These are phyloP conservation scores for Mirza zaza DNA, from an alignment of 2,113 vertebrate genomes.

Conservation along the genomic window DNA sequence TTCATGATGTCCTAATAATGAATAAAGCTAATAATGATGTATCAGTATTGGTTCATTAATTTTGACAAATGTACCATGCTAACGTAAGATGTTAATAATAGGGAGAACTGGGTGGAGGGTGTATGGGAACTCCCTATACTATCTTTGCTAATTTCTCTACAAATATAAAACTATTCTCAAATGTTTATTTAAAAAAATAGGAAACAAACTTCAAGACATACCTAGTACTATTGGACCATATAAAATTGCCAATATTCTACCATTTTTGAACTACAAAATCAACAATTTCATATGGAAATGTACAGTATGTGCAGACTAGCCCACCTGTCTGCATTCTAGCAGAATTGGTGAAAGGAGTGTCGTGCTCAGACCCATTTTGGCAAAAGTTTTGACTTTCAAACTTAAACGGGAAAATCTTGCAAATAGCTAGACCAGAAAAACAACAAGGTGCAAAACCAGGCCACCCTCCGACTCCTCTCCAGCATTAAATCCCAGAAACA, in stretches of 20 bases:
- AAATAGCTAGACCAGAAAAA: background rate
- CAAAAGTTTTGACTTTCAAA: slow-evolving; percentile 12
- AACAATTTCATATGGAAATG: background rate
- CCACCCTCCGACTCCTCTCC: background rate
- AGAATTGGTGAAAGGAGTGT: background rate
- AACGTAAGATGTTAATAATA: background rate
- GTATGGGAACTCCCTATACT: background rate
- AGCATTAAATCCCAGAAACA: background rate
- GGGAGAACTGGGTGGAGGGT: background rate
- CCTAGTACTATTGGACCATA: background rate
- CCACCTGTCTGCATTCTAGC: background rate
- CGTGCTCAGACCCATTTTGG: background rate
- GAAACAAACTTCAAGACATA: background rate
- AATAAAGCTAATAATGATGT: background rate
- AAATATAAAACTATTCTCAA: slow-evolving; percentile 6
- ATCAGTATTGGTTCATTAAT: background rate
- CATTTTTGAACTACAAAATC: background rate
- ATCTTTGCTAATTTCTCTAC: background rate
- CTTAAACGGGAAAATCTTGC: background rate
- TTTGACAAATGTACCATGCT: background rate
- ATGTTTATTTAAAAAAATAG: background rate
- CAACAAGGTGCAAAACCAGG: background rate
- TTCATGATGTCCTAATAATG: background rate
- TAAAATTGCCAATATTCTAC: background rate
- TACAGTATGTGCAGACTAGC: background rate